phyloP scores from a whole-genome alignment of 2,113 vertebrate genomes.

The Puma concolor region DNA sequence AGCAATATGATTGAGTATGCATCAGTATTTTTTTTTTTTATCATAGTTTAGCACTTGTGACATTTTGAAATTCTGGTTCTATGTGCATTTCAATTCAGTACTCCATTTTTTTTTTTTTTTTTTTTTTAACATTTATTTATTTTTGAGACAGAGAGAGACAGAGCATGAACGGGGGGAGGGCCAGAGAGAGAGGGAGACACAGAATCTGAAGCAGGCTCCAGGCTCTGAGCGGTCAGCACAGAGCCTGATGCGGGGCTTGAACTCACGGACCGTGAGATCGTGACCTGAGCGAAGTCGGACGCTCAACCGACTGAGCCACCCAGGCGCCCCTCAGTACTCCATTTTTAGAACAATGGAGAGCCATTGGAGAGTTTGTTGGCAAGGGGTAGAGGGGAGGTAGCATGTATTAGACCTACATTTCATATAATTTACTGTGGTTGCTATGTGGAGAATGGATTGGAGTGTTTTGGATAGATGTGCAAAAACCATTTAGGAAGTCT shows the following conservation, averaged over 20 bases:
- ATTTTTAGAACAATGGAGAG: neutral
- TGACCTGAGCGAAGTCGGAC: too few relatives aligned
- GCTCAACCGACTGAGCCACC: too few relatives aligned
- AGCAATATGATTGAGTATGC: neutral
- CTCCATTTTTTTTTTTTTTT: neutral
- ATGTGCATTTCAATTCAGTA: neutral
- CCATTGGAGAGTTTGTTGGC: neutral
- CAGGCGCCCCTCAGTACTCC: neutral
- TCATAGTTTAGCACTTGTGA: neutral
- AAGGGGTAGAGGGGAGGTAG: neutral
- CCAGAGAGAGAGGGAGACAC: too few relatives aligned
- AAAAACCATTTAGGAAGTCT: neutral
- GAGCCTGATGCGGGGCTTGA: too few relatives aligned
- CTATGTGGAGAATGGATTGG: neutral
- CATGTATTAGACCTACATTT: neutral
- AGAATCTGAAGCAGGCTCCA: too few relatives aligned
- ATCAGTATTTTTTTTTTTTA: neutral
- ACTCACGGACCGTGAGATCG: too few relatives aligned
- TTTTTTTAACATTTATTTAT: too few relatives aligned
- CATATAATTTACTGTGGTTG: neutral
- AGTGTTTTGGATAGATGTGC: neutral
- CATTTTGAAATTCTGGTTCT: neutral
- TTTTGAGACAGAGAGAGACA: too few relatives aligned
- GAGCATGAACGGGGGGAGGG: too few relatives aligned
- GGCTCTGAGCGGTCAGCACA: too few relatives aligned